Evolutionary conservation across 2,888 invertebrate species (phyloP), one percentile per base, ranked within the genome.

Genomic region (Sylvicola fuscatus): DNA sequence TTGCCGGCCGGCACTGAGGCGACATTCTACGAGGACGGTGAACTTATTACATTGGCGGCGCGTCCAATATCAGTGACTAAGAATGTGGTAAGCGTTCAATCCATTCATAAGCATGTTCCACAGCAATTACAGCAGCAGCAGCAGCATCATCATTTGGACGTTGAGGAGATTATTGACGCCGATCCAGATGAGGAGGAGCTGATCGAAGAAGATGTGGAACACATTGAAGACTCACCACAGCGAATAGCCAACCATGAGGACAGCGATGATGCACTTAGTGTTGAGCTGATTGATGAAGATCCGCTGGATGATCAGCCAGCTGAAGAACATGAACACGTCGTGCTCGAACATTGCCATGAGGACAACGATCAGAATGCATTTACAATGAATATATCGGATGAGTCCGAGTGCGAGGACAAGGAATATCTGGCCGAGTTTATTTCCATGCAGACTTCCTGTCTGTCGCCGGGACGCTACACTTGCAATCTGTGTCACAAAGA

Each of bases 401-500:
- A 42, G 26, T 44, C 44, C 2, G 45, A 46, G 30, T 33, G 41
- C 7, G 47, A 43, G 13, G 45, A 46, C 26, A 49, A 45, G 35
- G 32, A 41, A 28, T 43, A 42, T 39, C 36, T 43, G 36, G 52
- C 55, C 26, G 60, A 61, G 42, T 57, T 61, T 41, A 59, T 60
- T 5, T 49, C 52, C 15, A 54, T 56, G 37, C 61, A 61, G 42
- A 68, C 70, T 1, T 65, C 68, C 1, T 61, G 66, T 0, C 61
- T 67, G 15, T 60, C 64, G 0, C 65, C 70, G 0, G 70, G 70
- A 0, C 53, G 70, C 2, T 70, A 68, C 42, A 62, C 68, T 2
- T 71, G 71, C 48, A 71, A 70, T 49, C 57, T 71, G 5, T 71
- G 71, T 49, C 67, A 65, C 35, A 68, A 69, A 42, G 71, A 71